Percentiles rank a stretch among this genome's conserved stretches.
Evolutionary conservation across 2,113 vertebrate species (phyloP).

Genomic region (Grus americana): DNA sequence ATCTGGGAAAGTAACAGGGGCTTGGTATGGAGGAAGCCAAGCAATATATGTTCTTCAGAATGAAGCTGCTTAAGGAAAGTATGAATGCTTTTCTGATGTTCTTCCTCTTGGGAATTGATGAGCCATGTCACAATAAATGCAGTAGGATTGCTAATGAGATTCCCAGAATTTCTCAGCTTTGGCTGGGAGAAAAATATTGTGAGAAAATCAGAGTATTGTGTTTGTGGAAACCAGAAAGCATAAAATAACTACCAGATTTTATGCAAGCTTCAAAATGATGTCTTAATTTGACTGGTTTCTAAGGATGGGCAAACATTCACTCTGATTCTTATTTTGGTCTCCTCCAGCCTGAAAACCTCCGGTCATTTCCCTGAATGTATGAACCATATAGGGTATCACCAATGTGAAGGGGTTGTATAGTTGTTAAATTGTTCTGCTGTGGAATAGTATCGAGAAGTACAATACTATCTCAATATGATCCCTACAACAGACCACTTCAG

Average conservation of each 20-base stretch:
- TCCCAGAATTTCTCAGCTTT: constrained; percentile 52
- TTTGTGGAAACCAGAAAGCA: constrained; percentile 34
- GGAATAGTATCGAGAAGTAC: background rate
- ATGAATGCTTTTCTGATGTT: constrained; percentile 23
- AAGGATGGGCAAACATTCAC: background rate
- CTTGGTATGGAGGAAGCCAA: background rate
- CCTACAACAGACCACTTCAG: background rate
- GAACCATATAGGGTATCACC: background rate
- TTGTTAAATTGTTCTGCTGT: background rate
- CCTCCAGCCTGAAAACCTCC: background rate
- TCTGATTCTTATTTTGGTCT: background rate
- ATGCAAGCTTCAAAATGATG: background rate
- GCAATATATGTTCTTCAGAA: background rate
- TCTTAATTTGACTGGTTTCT: constrained; percentile 14
- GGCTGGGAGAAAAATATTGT: constrained; percentile 9
- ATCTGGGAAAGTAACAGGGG: constrained; percentile 5
- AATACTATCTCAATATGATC: background rate
- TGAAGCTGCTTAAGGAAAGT: constrained; percentile 2
- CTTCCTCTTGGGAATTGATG: constrained; percentile 32
- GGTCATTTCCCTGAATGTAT: background rate
- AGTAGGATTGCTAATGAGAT: constrained; percentile 42
- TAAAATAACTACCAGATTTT: constrained; percentile 33
- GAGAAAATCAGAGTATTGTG: constrained; percentile 48
- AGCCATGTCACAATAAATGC: constrained; percentile 42
- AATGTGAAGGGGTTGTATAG: background rate